phyloP scores from a whole-genome alignment of 2,888 invertebrate genomes.

The Eugnorisma glareosa region DNA sequence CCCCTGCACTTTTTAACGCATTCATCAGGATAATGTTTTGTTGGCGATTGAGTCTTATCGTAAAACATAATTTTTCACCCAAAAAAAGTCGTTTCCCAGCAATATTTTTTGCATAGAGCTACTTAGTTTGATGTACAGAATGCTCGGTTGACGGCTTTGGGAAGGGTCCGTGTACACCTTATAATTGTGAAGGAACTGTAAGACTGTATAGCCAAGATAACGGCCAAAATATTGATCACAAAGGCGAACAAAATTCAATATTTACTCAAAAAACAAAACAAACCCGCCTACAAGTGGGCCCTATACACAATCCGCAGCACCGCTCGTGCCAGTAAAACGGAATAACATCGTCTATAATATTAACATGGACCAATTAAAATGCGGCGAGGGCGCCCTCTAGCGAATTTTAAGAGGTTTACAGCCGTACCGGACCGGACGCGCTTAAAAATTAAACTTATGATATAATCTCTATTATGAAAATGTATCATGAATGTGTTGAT shows the following conservation, averaged over 20 bases:
- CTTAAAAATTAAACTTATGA: conserved; percentile 77
- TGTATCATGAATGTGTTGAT: conserved; percentile 38
- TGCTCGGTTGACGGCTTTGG: too few relatives aligned
- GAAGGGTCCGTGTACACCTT: too few relatives aligned
- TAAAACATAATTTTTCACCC: too few relatives aligned
- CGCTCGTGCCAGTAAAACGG: conserved; percentile 45
- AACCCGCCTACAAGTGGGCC: conserved; percentile 28
- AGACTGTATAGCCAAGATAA: conserved; percentile 13
- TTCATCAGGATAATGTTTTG: too few relatives aligned
- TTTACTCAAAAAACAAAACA: conserved; percentile 34
- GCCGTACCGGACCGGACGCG: conserved; percentile 66
- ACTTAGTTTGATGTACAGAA: too few relatives aligned
- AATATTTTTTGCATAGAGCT: too few relatives aligned
- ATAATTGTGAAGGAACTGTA: neutral
- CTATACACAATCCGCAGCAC: conserved; percentile 16
- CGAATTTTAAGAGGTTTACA: conserved; percentile 72
- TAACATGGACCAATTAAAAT: conserved; percentile 79
- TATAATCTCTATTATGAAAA: conserved; percentile 68
- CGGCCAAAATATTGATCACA: conserved; percentile 37
- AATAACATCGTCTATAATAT: conserved; percentile 74
- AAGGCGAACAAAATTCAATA: neutral
- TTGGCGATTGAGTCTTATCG: too few relatives aligned
- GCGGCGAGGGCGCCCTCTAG: conserved; percentile 71
- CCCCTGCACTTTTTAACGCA: too few relatives aligned
- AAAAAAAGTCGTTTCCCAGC: too few relatives aligned